Percentiles rank a stretch among this genome's conserved stretches.
These are phyloP conservation scores for Eupithecia dodoneata DNA, from an alignment of 2,888 invertebrate genomes.

Conservation along the genomic window DNA sequence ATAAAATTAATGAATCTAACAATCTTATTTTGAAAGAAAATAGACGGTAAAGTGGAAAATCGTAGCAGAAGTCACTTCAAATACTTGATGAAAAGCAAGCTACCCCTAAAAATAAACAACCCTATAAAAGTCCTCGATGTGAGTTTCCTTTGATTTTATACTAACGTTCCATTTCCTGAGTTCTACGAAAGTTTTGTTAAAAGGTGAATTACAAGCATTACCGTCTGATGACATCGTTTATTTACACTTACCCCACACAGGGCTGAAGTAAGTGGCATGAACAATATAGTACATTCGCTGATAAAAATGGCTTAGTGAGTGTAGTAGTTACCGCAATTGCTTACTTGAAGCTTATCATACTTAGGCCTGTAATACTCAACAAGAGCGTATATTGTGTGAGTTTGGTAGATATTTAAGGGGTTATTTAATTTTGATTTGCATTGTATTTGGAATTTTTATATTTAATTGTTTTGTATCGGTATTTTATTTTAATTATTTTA, in stretches of 20 bases:
- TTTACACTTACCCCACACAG: slow-evolving; percentile 51
- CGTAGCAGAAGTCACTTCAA: not conserved
- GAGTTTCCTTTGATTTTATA: slow-evolving; percentile 11
- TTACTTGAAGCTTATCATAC: too few species aligned
- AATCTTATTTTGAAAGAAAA: not conserved
- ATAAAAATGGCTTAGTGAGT: not conserved
- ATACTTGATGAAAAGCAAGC: not conserved
- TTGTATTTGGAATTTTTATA: too few species aligned
- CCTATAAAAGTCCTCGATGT: not conserved
- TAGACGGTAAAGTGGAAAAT: not conserved
- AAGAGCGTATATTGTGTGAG: too few species aligned
- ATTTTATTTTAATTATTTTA: too few species aligned
- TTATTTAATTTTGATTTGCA: too few species aligned
- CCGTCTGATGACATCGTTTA: slow-evolving; percentile 59
- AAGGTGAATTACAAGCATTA: slow-evolving; percentile 51
- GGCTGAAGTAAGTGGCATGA: slow-evolving; percentile 4
- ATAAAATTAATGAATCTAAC: not conserved
- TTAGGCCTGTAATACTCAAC: too few species aligned
- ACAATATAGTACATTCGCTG: slow-evolving; percentile 1
- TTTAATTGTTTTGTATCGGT: too few species aligned
- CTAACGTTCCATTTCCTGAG: slow-evolving; percentile 22
- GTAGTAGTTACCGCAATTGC: not conserved
- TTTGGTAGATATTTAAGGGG: too few species aligned
- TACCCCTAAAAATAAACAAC: not conserved
- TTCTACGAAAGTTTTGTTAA: slow-evolving; percentile 32